Evolutionary conservation across 2,113 vertebrate genomes (phyloP), one percentile per base, ranked within the genome.

Genomic region (Sinosuthora webbiana): DNA sequence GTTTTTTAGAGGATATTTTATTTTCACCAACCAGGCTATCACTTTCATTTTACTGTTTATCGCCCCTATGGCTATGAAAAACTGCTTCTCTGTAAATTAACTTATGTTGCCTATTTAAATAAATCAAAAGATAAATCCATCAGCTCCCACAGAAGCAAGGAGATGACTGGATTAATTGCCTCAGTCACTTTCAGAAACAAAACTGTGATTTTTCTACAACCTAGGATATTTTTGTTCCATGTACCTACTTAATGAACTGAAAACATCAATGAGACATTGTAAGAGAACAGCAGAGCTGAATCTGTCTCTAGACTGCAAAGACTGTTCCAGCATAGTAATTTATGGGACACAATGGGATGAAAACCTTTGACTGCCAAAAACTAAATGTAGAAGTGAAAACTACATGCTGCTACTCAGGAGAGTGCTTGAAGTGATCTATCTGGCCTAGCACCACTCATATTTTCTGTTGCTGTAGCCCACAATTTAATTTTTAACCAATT

Each of bases 241-340:
- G 24, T 57, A 77, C 84, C 87, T 97, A 78, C 67, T 91, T 96
- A 96, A 94, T 81, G 91, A 95, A 91, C 92, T 91, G 94, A 92
- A 94, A 96, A 82, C 88, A 94, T 77, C 86, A 93, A 81, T 55
- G 94, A 93, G 94, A 96, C 73, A 37, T 33, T 93, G 69, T 59
- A 75, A 87, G 56, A 67, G 84, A 96, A 93, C 71, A 83, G 59
- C 31, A 18, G 50, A 77, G 80, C 88, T 78, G 83, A 90, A 78
- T 84, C 52, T 52, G 92, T 37, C 83, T 95, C 79, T 35, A 90
- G 83, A 86, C 73, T 94, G 81, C 88, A 87, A 84, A 88, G 71
- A 60, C 56, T 78, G 35, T 81, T 65, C 90, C 85, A 95, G 80
- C 85, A 68, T 9, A 78, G 85, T 92, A 87, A 95, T 96, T 96